Evolutionary conservation across 1,140 invertebrate species (phyloP).

Genomic region (Leptinotarsa defecta): DNA sequence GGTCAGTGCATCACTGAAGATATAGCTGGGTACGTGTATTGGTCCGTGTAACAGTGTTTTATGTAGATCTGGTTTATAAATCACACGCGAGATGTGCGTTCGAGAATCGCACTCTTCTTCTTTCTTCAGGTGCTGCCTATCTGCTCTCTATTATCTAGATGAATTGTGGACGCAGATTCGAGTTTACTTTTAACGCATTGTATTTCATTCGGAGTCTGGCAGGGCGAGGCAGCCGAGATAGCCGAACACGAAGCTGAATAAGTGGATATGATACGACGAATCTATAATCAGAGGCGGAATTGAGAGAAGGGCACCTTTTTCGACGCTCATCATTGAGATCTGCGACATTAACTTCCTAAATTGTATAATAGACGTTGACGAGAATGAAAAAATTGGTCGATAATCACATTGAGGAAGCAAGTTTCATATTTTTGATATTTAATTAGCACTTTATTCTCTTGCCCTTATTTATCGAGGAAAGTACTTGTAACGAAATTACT

Average conservation of each 20-base stretch:
- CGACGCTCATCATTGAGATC: no score
- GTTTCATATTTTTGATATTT: no score
- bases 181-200: slow-evolving; percentile 11
- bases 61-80: slow-evolving; percentile 30
- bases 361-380: no score
- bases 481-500: no score
- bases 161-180: slow-evolving; percentile 13
- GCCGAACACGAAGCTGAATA: not conserved
- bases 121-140: slow-evolving; percentile 11
- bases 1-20: slow-evolving; percentile 1
- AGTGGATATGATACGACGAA: not conserved
- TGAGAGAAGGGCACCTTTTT: no score
- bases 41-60: slow-evolving; percentile 23
- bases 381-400: no score
- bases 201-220: not conserved
- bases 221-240: not conserved
- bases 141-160: slow-evolving; percentile 14
- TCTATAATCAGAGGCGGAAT: not conserved
- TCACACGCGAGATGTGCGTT: slow-evolving; percentile 12
- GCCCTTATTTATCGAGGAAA: no score
- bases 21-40: slow-evolving; percentile 10
- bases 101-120: slow-evolving; percentile 12
- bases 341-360: no score
- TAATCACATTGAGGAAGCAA: no score
- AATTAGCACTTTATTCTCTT: no score